Base-by-base conservation (phyloP, 2,797 vertebrate genomes). In the Crax fasciolata region DNA sequence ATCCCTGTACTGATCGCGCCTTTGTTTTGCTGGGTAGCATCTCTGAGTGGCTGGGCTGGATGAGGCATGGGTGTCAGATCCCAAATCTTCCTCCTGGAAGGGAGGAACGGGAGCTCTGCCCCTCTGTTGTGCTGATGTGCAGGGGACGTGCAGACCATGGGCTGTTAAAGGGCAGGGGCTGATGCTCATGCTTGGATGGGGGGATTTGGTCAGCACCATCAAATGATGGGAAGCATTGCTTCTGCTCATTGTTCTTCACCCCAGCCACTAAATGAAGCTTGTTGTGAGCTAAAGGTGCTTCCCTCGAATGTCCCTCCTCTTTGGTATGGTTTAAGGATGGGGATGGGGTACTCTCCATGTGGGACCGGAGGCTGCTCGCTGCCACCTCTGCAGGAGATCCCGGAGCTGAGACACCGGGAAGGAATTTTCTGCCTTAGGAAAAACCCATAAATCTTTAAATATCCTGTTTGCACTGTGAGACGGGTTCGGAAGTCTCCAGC, bases 371-470 rank as follows among this genome's bases (percentile, higher is more conserved):
- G 8, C 61, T 13, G 19, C 71, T 88, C 1, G 0, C 62, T 76
- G 48, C 74, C 62, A 13, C 24, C 14, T 77, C 61, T 87, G 9
- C 9, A 28, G 70, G 78, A 55, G 59, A 76, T 80, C 51, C 28
- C 52, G 71, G 32, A 70, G 51, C 66, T 70, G 84, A 89, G 90
- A 68, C 32, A 16, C 57, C 2, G 48, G n/a, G 58, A 65, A 52
- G 48, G 52, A 77, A 70, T 96, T 89, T 84, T 90, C 65, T 89
- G 74, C 84, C 72, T 87, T 68, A 75, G 89, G 91, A 94, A 90
- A 87, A 90, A 87, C 32, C 54, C 52, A 10, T 87, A 89, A 89
- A 92, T 92, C 93, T 68, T 44, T 70, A 93, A 96, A 91, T 93
- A 90, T 82, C 90, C 73, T 81, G 87, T 96, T 96, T 93, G 84